Percentiles rank a stretch among this genome's conserved stretches.
Conservation (phyloP, 2,888 invertebrate species). For the Epirrhoe alternata region DNA sequence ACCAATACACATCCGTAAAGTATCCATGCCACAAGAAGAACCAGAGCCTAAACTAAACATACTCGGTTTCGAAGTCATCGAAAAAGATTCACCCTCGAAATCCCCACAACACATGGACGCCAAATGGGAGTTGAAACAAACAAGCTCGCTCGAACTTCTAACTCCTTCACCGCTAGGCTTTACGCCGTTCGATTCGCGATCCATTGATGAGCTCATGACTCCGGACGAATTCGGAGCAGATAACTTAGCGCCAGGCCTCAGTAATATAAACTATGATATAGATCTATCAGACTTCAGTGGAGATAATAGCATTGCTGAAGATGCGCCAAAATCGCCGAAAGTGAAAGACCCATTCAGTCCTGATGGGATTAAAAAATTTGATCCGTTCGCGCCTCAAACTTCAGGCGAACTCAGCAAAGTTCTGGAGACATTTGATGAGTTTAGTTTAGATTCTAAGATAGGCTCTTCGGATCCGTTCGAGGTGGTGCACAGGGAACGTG, state of each 20-base stretch:
- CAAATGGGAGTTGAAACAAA: conserved; percentile 68
- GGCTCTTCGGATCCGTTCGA: conserved; percentile 65
- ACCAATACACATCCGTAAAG: conserved; percentile 39
- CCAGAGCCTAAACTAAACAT: conserved; percentile 63
- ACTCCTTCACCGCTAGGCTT: conserved; percentile 85
- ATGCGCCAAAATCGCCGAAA: conserved; percentile 61
- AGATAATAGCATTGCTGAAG: conserved; percentile 89
- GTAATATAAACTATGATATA: conserved; percentile 91
- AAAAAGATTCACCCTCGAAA: conserved; percentile 67
- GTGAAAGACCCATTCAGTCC: conserved; percentile 86
- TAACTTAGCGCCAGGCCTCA: conserved; percentile 85
- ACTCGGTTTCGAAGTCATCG: conserved; percentile 65
- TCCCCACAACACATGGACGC: conserved; percentile 64
- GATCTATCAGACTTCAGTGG: conserved; percentile 90
- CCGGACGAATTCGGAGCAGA: conserved; percentile 85
- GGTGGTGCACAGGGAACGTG: conserved; percentile 59
- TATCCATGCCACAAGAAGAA: conserved; percentile 37
- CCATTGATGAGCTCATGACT: conserved; percentile 85
- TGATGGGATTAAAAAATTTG: conserved; percentile 76
- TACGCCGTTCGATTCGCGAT: conserved; percentile 84
- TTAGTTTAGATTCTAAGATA: conserved; percentile 60
- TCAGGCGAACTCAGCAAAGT: conserved; percentile 54
- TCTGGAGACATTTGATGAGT: conserved; percentile 71
- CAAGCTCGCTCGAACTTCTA: conserved; percentile 80
- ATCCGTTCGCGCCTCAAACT: conserved; percentile 81